These are phyloP conservation scores for Ganaspis sp. DNA, from an alignment of 1,140 invertebrate species.

Conservation along the genomic window DNA sequence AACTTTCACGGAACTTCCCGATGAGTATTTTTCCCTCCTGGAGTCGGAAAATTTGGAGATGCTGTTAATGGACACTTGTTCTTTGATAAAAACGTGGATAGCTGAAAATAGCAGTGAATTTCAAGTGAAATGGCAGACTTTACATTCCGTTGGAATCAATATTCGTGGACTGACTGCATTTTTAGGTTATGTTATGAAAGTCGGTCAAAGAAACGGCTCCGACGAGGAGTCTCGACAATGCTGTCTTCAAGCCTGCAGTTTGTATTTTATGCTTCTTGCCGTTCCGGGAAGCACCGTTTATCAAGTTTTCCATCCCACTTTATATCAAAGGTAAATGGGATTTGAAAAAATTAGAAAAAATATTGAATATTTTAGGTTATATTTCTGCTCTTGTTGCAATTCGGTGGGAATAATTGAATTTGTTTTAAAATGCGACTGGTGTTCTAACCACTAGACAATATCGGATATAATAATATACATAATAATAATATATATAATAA, in stretches of 20 bases:
- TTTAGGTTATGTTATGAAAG: conserved; percentile 76
- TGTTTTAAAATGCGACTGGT: too few species aligned
- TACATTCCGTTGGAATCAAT: conserved; percentile 75
- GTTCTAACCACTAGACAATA: too few species aligned
- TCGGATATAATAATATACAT: too few species aligned
- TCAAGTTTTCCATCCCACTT: conserved; percentile 78
- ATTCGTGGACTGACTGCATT: conserved; percentile 75
- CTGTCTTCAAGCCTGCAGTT: conserved; percentile 71
- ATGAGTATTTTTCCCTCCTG: conserved; percentile 71
- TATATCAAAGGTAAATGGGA: conserved; percentile 70
- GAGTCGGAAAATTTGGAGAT: conserved; percentile 66
- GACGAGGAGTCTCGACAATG: conserved; percentile 65
- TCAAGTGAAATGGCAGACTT: conserved; percentile 76
- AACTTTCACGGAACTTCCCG: conserved; percentile 71
- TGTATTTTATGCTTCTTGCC: conserved; percentile 75
- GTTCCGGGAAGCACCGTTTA: conserved; percentile 79
- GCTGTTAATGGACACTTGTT: conserved; percentile 64
- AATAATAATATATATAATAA: too few species aligned
- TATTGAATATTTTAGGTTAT: not conserved
- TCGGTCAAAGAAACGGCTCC: conserved; percentile 68
- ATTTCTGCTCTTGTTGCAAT: too few species aligned
- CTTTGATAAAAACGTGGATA: conserved; percentile 63
- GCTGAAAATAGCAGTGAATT: conserved; percentile 44
- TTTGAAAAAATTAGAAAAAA: not conserved
- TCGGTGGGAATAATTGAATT: too few species aligned